Base-by-base conservation (phyloP, 2,113 vertebrate genomes). In the Herpailurus yagouaroundi region DNA sequence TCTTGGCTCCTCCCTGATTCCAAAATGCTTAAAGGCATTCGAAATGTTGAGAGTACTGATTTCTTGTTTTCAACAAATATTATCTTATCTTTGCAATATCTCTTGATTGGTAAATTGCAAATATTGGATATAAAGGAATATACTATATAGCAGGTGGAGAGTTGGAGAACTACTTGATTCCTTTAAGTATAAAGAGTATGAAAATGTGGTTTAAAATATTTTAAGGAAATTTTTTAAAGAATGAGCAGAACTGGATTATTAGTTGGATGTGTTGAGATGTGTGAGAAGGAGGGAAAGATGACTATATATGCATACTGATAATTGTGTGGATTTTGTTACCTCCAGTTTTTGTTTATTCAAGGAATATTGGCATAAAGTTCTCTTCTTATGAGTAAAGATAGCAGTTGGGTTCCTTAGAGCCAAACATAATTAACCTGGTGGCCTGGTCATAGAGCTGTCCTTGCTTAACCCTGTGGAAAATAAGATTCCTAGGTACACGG, bases 1-100 rank as follows among this genome's bases (percentile, higher is more conserved):
- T 45, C 45, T 45, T 45, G 45, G 45, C 45, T 45, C 8, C 45
- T 45, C 45, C 45, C 45, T 1, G 45, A 45, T 45, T 68, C 7
- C 19, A 80, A 84, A 79, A 73, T 64, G 85, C 36, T 89, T 92
- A 69, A 95, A 93, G 86, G 6, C 31, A 96, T 93, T 83, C 87
- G 10, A 55, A 95, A 87, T 83, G 27, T 48, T 38, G 19, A 95
- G 3, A 71, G 27, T 18, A 52, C 68, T 38, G 52, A 48, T 66
- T 1, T 13, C 12, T 85, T 95, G n/a, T 71, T 89, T 27, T 7
- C 38, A 57, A 38, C 25, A 66, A 90, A 86, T 77, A 68, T 1
- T 2, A 73, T 89, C 14, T 83, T 84, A 8, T 71, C 96, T 86
- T 66, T 89, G 19, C 84, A 94, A 36, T 55, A 18, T 84, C 12